phyloP scores from a whole-genome alignment of 2,113 vertebrate species.

The Eudyptes chrysolophus region DNA sequence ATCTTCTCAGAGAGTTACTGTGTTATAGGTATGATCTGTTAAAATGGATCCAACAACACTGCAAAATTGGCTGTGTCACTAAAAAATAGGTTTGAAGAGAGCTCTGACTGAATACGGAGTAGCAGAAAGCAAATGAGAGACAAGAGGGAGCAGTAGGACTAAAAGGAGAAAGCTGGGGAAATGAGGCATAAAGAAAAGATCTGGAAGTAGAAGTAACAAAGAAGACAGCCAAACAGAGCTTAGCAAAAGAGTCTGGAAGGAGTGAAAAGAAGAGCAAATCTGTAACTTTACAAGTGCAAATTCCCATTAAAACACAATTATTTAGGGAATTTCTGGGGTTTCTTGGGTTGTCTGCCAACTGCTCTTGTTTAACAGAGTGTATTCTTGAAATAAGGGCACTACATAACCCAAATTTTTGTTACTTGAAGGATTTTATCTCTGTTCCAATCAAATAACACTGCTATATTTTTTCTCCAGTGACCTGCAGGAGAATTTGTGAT shows the following conservation, averaged over 20 bases:
- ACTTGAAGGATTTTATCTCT: not conserved
- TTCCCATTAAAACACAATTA: not conserved
- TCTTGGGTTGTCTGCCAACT: not conserved
- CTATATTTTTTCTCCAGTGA: constrained; percentile 16
- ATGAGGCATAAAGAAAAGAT: not conserved
- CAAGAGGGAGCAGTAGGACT: not conserved
- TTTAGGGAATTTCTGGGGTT: not conserved
- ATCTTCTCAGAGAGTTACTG: not conserved
- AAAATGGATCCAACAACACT: not conserved
- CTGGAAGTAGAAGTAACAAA: not conserved
- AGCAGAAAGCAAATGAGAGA: not conserved
- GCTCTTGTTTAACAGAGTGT: not conserved
- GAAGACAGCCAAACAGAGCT: not conserved
- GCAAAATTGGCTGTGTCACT: not conserved
- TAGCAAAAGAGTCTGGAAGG: not conserved
- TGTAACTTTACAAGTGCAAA: not conserved
- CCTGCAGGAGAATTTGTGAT: constrained; percentile 64
- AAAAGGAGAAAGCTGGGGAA: not conserved
- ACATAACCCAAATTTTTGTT: not conserved
- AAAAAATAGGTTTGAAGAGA: not conserved
- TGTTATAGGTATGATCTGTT: not conserved
- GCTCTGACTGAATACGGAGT: rapidly evolving
- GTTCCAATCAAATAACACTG: not conserved
- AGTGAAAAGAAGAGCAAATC: not conserved
- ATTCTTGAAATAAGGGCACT: not conserved